phyloP scores from a whole-genome alignment of 2,888 invertebrate species.

The Nomada hirtipes region DNA sequence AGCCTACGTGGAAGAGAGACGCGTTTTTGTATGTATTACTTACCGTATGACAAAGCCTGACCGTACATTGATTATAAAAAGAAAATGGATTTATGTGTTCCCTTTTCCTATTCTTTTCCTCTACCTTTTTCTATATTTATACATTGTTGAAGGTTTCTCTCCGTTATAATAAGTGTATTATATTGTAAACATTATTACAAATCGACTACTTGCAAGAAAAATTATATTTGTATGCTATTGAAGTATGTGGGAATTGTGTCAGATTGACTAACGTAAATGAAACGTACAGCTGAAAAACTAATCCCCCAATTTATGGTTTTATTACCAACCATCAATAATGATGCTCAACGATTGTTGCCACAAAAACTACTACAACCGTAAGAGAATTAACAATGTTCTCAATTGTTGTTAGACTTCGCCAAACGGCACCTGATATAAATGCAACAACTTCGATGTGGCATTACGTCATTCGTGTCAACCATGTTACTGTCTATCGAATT shows the following conservation, averaged over 20 bases:
- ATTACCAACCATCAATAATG: slow-evolving; percentile 26
- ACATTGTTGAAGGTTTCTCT: slow-evolving; percentile 4
- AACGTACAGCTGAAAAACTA: slow-evolving; percentile 16
- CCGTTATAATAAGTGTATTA: slow-evolving; percentile 33
- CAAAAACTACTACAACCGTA: slow-evolving; percentile 16
- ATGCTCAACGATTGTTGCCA: slow-evolving; percentile 9
- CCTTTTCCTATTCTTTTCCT: background rate
- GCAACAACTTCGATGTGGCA: slow-evolving; percentile 60
- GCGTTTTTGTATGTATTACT: slow-evolving; percentile 18
- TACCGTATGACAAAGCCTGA: background rate
- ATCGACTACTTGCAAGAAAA: background rate
- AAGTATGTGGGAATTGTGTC: slow-evolving; percentile 5
- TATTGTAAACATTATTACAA: slow-evolving; percentile 22
- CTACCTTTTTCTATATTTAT: slow-evolving; percentile 19
- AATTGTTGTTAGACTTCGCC: slow-evolving; percentile 35
- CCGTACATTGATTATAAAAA: background rate
- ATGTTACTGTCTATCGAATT: slow-evolving; percentile 78
- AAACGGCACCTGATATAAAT: slow-evolving; percentile 34
- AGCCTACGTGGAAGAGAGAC: background rate
- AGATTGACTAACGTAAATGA: background rate
- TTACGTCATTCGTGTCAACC: slow-evolving; percentile 71
- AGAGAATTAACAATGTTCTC: slow-evolving; percentile 17
- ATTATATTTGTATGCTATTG: slow-evolving; percentile 40
- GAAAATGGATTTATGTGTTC: slow-evolving; percentile 9
- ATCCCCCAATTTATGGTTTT: slow-evolving; percentile 24